Percentiles rank a stretch among this genome's conserved stretches.
Conservation (phyloP, 1,140 invertebrate genomes). For the Eubasilissa regina region DNA sequence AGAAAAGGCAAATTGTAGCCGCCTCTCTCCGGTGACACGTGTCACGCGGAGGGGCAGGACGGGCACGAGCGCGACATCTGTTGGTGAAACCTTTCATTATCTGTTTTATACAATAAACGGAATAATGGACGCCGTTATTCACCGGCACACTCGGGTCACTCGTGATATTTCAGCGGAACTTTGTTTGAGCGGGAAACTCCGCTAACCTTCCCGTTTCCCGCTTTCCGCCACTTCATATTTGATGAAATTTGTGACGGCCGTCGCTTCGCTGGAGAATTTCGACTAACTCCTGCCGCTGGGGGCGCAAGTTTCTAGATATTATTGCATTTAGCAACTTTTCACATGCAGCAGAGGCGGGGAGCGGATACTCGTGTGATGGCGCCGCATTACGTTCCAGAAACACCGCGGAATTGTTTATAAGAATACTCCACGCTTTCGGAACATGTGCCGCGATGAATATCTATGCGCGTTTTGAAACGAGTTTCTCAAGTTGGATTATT, state of each 20-base stretch:
- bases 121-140: conserved; percentile 12
- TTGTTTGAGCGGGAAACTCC: conserved; percentile 49
- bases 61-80: conserved; percentile 8
- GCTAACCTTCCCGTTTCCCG: neutral
- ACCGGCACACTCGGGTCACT: conserved; percentile 28
- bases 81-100: conserved; percentile 24
- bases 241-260: conserved; percentile 59
- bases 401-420: conserved; percentile 31
- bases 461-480: conserved; percentile 13
- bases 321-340: conserved; percentile 54
- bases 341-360: conserved; percentile 17
- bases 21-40: conserved; percentile 14
- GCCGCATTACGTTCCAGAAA: neutral
- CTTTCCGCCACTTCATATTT: conserved; percentile 52
- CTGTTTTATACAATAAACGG: conserved; percentile 14
- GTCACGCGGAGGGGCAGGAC: conserved; percentile 6
- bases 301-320: conserved; percentile 43
- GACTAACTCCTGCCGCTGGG: conserved; percentile 13
- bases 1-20: neutral
- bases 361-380: neutral
- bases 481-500: too few relatives aligned
- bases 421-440: conserved; percentile 19
- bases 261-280: conserved; percentile 47
- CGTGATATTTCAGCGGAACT: conserved; percentile 48
- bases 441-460: conserved; percentile 21